phyloP scores from a whole-genome alignment of 2,113 vertebrate genomes.

The Tetrax tetrax region DNA sequence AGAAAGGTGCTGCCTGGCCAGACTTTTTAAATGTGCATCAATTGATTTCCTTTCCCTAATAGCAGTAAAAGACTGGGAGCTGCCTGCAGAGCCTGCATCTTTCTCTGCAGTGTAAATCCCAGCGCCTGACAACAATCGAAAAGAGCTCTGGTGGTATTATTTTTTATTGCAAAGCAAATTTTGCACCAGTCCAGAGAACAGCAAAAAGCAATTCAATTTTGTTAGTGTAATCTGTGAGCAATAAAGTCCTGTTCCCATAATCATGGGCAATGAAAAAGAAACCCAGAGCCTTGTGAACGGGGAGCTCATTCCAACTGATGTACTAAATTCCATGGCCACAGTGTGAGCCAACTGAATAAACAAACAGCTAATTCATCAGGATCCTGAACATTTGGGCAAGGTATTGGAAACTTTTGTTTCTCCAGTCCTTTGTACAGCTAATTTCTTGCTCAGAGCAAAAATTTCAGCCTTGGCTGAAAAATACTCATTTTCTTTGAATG shows the following conservation, averaged over 20 bases:
- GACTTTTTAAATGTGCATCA: not conserved
- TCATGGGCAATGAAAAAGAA: not conserved
- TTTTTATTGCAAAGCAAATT: slow-evolving; percentile 14
- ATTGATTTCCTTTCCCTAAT: not conserved
- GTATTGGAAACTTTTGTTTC: not conserved
- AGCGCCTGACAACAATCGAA: not conserved
- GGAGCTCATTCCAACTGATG: not conserved
- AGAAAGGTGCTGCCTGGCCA: not conserved
- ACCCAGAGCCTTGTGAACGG: not conserved
- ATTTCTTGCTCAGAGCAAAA: not conserved
- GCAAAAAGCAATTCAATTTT: not conserved
- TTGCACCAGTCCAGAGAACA: not conserved
- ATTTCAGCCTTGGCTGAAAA: not conserved
- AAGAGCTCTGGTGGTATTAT: not conserved
- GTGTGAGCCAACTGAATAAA: slow-evolving; percentile 30
- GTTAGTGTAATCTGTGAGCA: not conserved
- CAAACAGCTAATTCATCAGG: slow-evolving; percentile 24
- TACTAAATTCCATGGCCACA: not conserved
- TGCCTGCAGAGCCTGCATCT: not conserved
- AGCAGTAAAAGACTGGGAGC: not conserved
- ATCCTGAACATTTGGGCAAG: not conserved
- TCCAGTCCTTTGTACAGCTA: not conserved
- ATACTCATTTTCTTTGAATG: not conserved
- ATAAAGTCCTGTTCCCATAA: slow-evolving; percentile 10
- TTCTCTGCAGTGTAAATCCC: not conserved